Conservation (phyloP, 2,888 invertebrate species). For the Noctua janthina region DNA sequence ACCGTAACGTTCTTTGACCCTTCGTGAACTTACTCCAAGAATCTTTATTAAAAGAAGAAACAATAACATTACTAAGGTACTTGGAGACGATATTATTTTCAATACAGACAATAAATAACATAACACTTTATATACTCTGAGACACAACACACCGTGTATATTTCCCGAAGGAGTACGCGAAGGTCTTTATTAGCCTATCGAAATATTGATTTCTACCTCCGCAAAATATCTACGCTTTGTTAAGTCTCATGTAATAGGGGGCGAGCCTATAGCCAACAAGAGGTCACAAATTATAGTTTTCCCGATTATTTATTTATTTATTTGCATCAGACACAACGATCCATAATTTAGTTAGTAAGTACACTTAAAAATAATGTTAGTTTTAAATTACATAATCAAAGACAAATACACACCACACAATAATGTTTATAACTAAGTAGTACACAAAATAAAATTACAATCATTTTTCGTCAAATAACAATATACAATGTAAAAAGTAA, state of each 20-base stretch:
- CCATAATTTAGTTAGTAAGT: no score
- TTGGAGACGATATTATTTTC: neutral
- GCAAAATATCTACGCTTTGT: neutral
- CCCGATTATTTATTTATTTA: no score
- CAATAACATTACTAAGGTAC: neutral
- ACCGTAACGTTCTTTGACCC: conserved; percentile 57
- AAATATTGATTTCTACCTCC: neutral
- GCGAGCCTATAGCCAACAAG: no score
- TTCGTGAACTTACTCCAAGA: conserved; percentile 31
- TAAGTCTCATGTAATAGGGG: neutral
- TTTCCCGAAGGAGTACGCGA: neutral
- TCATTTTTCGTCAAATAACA: no score
- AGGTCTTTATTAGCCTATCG: neutral
- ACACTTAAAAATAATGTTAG: no score
- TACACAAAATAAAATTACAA: no score
- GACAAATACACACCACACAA: no score
- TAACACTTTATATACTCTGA: neutral
- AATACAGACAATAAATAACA: neutral
- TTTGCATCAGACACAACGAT: no score
- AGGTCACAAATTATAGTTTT: neutral
- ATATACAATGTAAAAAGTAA: no score
- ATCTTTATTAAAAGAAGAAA: conserved; percentile 12
- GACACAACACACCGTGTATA: neutral
- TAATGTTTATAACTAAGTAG: no score
- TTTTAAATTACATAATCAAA: no score